Percentiles rank a stretch among this genome's conserved stretches.
Evolutionary conservation across 1,140 invertebrate genomes (phyloP).

Genomic region (Lepidurus packardi): DNA sequence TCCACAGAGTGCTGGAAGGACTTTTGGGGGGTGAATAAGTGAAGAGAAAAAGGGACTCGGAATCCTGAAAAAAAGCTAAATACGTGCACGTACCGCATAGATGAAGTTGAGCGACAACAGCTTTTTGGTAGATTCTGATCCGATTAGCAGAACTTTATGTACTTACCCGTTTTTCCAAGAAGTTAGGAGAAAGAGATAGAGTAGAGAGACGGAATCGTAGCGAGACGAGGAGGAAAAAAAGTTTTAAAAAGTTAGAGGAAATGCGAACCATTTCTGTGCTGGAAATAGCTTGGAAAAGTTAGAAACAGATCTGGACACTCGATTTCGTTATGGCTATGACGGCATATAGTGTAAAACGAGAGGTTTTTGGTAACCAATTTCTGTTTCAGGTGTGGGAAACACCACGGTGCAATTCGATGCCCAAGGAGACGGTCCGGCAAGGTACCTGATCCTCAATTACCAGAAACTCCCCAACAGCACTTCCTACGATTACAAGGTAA

Average conservation of each 20-base stretch:
- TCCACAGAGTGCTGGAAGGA: background rate
- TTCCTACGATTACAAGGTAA: conserved; percentile 58
- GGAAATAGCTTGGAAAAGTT: background rate
- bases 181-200: background rate
- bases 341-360: background rate
- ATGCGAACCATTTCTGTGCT: background rate
- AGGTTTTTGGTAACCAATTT: background rate
- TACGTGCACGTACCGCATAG: background rate
- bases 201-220: background rate
- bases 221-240: background rate
- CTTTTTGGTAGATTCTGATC: background rate
- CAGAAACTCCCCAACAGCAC: conserved; percentile 48
- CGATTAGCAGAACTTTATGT: background rate
- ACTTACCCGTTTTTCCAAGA: background rate
- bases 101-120: background rate
- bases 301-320: background rate
- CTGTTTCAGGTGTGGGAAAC: conserved; percentile 54
- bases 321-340: background rate
- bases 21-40: background rate
- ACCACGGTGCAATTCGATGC: conserved; percentile 61
- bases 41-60: too few species aligned
- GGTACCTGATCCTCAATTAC: conserved; percentile 59
- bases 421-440: conserved; percentile 60
- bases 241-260: background rate
- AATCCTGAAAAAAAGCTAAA: background rate